Conservation (phyloP, 2,113 vertebrate genomes). For the Uria lomvia region DNA sequence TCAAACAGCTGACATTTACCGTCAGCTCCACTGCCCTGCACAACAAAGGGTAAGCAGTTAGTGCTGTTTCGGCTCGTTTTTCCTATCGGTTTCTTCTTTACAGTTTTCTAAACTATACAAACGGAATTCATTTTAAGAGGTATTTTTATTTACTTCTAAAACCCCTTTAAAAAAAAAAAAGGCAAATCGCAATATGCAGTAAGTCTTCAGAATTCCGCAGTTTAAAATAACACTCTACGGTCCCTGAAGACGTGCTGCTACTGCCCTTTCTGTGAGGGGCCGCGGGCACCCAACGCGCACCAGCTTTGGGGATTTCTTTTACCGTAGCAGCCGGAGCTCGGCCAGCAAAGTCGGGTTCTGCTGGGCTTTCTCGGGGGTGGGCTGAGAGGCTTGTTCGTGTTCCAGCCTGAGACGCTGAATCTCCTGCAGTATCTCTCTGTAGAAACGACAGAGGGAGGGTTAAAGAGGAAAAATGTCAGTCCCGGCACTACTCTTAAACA, state of each 20-base stretch:
- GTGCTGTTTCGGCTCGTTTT: background rate
- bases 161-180: background rate
- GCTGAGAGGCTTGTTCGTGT: conserved; percentile 93
- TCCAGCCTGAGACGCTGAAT: conserved; percentile 93
- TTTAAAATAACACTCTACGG: background rate
- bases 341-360: conserved; percentile 93
- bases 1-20: background rate
- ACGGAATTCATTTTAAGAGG: background rate
- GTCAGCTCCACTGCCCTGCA: background rate
- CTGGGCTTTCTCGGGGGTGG: conserved; percentile 93
- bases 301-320: background rate
- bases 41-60: background rate
- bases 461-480: background rate
- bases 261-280: no score
- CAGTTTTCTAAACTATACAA: background rate
- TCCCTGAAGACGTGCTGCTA: accelerated
- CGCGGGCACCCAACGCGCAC: accelerated
- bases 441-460: background rate
- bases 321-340: conserved; percentile 90
- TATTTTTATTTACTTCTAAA: background rate
- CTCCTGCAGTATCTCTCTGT: conserved; percentile 92
- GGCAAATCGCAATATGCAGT: background rate
- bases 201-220: background rate
- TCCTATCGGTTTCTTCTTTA: background rate
- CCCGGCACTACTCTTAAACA: accelerated